Conservation (phyloP, 1,140 invertebrate species). For the Drosophila miranda region DNA sequence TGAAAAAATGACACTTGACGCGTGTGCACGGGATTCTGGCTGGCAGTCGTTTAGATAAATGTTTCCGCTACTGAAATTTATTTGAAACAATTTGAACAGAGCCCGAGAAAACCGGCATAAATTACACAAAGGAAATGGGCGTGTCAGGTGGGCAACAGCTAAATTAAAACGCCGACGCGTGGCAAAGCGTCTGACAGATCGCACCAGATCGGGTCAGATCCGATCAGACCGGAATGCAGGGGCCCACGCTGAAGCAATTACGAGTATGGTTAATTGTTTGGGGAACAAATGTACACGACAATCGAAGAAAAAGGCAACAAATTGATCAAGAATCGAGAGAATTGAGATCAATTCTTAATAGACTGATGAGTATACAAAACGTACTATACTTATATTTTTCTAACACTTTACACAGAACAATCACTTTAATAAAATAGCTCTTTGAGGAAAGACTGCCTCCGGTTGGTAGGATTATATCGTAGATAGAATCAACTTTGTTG, state of each 20-base stretch:
- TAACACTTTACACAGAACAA: slow-evolving; percentile 43
- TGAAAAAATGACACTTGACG: slow-evolving; percentile 37
- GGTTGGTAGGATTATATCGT: slow-evolving; percentile 24
- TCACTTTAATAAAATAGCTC: slow-evolving; percentile 39
- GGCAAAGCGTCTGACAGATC: slow-evolving; percentile 30
- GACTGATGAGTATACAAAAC: slow-evolving; percentile 24
- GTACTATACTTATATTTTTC: slow-evolving; percentile 45
- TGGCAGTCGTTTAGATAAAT: slow-evolving; percentile 49
- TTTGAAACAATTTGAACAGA: slow-evolving; percentile 33
- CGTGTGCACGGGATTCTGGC: slow-evolving; percentile 8
- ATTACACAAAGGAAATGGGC: slow-evolving; percentile 51
- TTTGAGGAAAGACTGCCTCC: slow-evolving; percentile 29
- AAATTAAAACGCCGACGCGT: slow-evolving; percentile 65
- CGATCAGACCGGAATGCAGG: slow-evolving; percentile 41
- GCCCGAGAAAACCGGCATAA: slow-evolving; percentile 35
- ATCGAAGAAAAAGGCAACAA: slow-evolving; percentile 13
- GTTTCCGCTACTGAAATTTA: slow-evolving; percentile 62
- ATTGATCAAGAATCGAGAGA: not conserved
- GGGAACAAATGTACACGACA: slow-evolving; percentile 38
- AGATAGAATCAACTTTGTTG: slow-evolving; percentile 13
- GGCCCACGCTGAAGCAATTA: slow-evolving; percentile 39
- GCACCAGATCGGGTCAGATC: slow-evolving; percentile 33
- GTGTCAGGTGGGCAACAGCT: slow-evolving; percentile 44
- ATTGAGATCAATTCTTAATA: not conserved
- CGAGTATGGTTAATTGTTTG: slow-evolving; percentile 56